A percentile compares a stretch with the other conserved stretches of the same genome.
Evolutionary conservation across 2,888 invertebrate species (phyloP).

Genomic region (Ophioninae sp.): DNA sequence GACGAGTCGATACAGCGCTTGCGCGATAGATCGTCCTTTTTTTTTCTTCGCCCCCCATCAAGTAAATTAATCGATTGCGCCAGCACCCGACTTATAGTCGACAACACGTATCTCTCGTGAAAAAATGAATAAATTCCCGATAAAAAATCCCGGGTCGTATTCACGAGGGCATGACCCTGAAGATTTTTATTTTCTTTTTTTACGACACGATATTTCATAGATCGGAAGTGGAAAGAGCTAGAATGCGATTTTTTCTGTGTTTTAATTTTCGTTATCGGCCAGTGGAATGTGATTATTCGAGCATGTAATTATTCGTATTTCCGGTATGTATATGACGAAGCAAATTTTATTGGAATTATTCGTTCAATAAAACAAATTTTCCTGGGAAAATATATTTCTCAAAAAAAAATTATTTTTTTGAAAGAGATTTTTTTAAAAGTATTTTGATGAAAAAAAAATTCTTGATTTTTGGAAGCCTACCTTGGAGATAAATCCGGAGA

Average conservation of each 20-base stretch:
- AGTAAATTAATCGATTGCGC: constrained; percentile 72
- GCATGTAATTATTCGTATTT: not conserved
- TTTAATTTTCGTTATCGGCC: not conserved
- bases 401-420: not conserved
- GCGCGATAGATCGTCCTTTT: constrained; percentile 36
- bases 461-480: constrained; percentile 81
- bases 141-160: constrained; percentile 1
- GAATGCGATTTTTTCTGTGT: not conserved
- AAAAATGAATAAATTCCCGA: constrained; percentile 66
- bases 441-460: not conserved
- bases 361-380: too few relatives aligned
- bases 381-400: not conserved
- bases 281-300: not conserved
- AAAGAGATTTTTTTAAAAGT: too few relatives aligned
- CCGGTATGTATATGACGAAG: too few relatives aligned
- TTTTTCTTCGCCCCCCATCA: constrained; percentile 17
- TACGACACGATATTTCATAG: not conserved
- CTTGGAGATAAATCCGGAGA: constrained; percentile 90
- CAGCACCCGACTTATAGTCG: constrained; percentile 75
- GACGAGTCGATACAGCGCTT: constrained; percentile 24
- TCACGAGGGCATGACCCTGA: not conserved
- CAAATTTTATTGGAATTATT: too few relatives aligned
- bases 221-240: not conserved
- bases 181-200: not conserved
- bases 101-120: constrained; percentile 71